Evolutionary conservation across 1,140 invertebrate species (phyloP), one percentile per base, ranked within the genome.

Genomic region (Zaprionus taronus): DNA sequence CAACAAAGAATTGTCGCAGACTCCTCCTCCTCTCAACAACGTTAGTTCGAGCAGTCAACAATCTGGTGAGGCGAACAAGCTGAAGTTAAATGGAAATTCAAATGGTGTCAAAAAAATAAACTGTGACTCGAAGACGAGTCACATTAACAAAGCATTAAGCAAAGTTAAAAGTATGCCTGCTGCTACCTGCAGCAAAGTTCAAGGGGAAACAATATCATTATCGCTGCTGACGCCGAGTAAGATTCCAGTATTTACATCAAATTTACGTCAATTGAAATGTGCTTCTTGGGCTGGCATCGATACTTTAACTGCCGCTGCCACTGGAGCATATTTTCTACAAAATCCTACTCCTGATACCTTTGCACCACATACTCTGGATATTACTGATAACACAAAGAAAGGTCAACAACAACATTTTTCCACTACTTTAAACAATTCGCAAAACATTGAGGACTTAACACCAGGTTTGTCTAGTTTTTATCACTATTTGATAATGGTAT

Each of bases 281-380:
- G 94, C 94, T 26, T 94, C 94, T 7, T 95, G 94, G 94, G 93
- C 93, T 72, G 94, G 94, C 2, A 93, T 92, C 63, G 93, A 92
- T 31, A 58, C 72, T 41, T 65, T 73, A n/a, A 22, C 56, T 62
- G 49, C 20, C 17, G 67, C 26, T 34, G 34, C 56, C 41, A 17
- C 24, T 20, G 62, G 24, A 41, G 26, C 49, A 76, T 20, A 49
- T 41, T 31, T 41, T 34, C 60, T 51, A 20, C 63, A 72, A 14
- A 67, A 77, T 56, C 34, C 47, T 41, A 47, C 55, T 36, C 17
- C 49, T n/a, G 64, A 79, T 15, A 58, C 41, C n/a, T 47, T 7
- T 34, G 65, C 20, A 60, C 24, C 24, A 26, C 24, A 55, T 4
- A 44, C 12, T 62, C 51, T 41, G 49, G 76, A 89, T 17, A 31